Conservation (phyloP, 1,140 invertebrate species). For the Hirudo medicinalis region DNA sequence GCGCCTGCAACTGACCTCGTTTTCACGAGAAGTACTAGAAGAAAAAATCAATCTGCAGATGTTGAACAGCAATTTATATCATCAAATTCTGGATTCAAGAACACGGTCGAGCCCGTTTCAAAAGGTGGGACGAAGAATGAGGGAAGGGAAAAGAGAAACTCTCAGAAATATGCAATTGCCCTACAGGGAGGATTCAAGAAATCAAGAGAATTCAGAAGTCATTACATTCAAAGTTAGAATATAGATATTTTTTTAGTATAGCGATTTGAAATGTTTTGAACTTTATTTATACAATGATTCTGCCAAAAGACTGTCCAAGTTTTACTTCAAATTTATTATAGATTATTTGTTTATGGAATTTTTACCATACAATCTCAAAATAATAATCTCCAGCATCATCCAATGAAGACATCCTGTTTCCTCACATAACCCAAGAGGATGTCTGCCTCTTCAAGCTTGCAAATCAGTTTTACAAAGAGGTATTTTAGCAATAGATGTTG, state of each 20-base stretch:
- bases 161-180: no score
- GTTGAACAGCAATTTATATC: no score
- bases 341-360: not conserved
- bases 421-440: not conserved
- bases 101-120: no score
- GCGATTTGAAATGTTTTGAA: not conserved
- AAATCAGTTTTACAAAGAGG: conserved; percentile 7
- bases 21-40: no score
- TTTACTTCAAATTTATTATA: not conserved
- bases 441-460: not conserved
- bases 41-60: no score
- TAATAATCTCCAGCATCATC: conserved; percentile 2
- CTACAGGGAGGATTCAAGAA: no score
- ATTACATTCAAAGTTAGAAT: not conserved
- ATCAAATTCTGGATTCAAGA: no score
- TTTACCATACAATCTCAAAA: not conserved
- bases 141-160: no score
- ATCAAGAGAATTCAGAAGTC: no score
- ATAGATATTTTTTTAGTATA: not conserved
- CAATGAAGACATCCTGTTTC: not conserved
- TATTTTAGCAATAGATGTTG: not conserved
- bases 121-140: no score
- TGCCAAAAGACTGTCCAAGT: not conserved
- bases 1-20: no score
- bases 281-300: not conserved